Evolutionary conservation across 2,113 vertebrate genomes (phyloP).

Genomic region (Varanus komodoensis): DNA sequence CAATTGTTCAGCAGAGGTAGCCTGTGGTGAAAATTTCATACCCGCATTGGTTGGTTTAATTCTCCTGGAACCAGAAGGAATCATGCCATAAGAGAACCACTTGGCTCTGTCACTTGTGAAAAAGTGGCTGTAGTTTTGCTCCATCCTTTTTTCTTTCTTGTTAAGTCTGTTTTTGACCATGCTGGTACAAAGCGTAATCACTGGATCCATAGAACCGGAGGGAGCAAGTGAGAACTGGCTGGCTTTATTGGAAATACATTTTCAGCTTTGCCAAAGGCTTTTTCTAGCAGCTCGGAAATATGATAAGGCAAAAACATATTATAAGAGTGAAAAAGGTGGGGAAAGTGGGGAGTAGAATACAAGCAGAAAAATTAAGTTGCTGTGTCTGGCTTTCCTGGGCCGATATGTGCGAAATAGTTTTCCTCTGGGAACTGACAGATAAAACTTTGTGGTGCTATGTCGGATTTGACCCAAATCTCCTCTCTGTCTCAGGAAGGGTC

Average conservation of each 20-base stretch:
- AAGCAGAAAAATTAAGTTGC: neutral
- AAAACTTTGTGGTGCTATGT: neutral
- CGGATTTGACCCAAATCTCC: neutral
- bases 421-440: neutral
- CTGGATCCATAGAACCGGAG: neutral
- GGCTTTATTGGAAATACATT: conserved; percentile 39
- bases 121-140: conserved; percentile 9
- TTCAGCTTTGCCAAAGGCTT: conserved; percentile 39
- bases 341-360: neutral
- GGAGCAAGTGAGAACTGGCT: neutral
- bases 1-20: conserved; percentile 22
- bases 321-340: neutral
- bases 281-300: conserved; percentile 31
- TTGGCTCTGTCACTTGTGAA: conserved; percentile 39
- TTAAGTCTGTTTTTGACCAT: neutral
- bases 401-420: neutral
- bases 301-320: conserved; percentile 9
- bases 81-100: neutral
- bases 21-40: conserved; percentile 37
- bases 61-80: conserved; percentile 20
- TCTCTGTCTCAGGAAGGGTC: neutral
- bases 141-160: neutral
- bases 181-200: neutral
- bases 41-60: conserved; percentile 24
- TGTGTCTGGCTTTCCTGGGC: neutral